phyloP scores from a whole-genome alignment of 2,113 vertebrate genomes.

The Hippocampus zosterae region DNA sequence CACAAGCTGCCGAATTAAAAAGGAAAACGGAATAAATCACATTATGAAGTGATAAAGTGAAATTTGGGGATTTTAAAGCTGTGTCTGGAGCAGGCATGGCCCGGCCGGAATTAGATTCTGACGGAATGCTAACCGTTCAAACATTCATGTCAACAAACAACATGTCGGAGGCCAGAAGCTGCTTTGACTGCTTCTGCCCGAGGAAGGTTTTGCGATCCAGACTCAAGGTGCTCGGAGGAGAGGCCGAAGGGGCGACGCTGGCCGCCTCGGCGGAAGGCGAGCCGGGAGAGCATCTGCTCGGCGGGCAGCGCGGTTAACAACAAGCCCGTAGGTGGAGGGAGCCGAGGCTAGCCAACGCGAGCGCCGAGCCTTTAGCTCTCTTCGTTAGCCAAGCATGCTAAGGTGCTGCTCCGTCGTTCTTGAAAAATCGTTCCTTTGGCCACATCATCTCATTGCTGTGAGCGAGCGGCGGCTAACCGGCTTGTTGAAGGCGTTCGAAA shows the following conservation, averaged over 20 bases:
- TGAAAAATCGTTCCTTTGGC: slow-evolving; percentile 36
- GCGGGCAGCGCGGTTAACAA: slow-evolving; percentile 45
- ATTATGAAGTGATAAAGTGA: not conserved
- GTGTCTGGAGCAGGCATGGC: not conserved
- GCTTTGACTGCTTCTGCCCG: slow-evolving; percentile 78
- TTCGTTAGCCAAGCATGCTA: slow-evolving; percentile 57
- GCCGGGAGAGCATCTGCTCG: slow-evolving; percentile 46
- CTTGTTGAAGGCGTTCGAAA: slow-evolving; percentile 8
- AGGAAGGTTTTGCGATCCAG: slow-evolving; percentile 80
- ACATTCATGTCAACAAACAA: too few relatives aligned
- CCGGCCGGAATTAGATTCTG: too few relatives aligned
- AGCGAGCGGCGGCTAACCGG: slow-evolving; percentile 39
- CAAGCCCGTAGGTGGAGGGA: slow-evolving; percentile 53
- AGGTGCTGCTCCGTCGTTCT: slow-evolving; percentile 36
- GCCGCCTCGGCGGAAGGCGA: slow-evolving; percentile 38
- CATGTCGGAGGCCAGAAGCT: slow-evolving; percentile 80
- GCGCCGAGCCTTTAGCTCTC: slow-evolving; percentile 44
- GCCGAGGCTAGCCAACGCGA: slow-evolving; percentile 37
- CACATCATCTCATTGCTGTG: slow-evolving; percentile 53
- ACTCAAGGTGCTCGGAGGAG: slow-evolving; percentile 78
- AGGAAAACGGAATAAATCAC: not conserved
- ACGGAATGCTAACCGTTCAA: too few relatives aligned
- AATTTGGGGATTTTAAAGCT: not conserved
- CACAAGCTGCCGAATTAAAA: not conserved
- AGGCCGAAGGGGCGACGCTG: slow-evolving; percentile 43